A percentile compares a stretch with the other conserved stretches of the same genome.
phyloP scores from a whole-genome alignment of 2,797 vertebrate species.

The Acipenser oxyrinchus region DNA sequence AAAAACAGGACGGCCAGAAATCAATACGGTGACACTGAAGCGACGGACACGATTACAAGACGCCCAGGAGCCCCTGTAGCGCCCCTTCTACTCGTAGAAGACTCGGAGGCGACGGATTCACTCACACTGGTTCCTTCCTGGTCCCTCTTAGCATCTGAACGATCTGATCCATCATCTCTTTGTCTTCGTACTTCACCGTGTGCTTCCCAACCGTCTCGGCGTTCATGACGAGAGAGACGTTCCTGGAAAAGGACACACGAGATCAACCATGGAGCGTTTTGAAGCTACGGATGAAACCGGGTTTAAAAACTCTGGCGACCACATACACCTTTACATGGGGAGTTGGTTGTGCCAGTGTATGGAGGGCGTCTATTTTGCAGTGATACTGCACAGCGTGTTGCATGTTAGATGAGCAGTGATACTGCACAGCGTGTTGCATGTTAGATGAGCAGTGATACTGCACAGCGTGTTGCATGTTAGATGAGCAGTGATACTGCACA shows the following conservation, averaged over 20 bases:
- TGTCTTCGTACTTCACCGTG: slow-evolving; percentile 51
- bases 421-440: too few relatives aligned
- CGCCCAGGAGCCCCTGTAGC: background rate
- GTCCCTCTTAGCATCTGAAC: slow-evolving; percentile 55
- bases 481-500: too few relatives aligned
- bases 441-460: too few relatives aligned
- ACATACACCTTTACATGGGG: slow-evolving; percentile 2
- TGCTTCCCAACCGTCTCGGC: slow-evolving; percentile 53
- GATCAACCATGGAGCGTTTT: too few relatives aligned
- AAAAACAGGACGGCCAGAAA: background rate
- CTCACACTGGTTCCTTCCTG: slow-evolving; percentile 52
- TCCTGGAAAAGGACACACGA: slow-evolving; percentile 40
- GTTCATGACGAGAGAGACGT: slow-evolving; percentile 58
- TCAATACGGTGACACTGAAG: background rate
- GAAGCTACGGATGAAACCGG: too few relatives aligned
- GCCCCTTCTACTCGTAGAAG: background rate
- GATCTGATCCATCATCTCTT: slow-evolving; percentile 43
- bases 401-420: too few relatives aligned
- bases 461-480: too few relatives aligned
- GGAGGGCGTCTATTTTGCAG: background rate
- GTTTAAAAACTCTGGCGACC: background rate
- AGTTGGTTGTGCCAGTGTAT: background rate
- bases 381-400: too few relatives aligned
- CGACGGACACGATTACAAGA: background rate
- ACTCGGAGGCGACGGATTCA: background rate